A percentile compares a stretch with the other conserved stretches of the same genome.
phyloP scores from a whole-genome alignment of 1,140 invertebrate species.

The Ephestia elutella region DNA sequence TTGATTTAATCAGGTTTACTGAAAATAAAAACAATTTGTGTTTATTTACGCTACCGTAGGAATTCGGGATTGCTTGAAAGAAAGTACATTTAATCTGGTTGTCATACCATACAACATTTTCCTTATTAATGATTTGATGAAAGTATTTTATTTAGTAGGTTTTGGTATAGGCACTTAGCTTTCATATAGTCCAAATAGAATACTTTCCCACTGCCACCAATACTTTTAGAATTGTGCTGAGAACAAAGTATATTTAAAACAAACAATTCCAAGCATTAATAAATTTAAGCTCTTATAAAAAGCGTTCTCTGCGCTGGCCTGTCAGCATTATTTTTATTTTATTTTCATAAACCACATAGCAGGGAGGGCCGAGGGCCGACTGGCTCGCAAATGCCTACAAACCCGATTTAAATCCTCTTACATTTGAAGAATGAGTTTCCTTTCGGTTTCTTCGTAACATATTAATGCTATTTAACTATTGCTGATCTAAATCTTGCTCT shows the following conservation, averaged over 20 bases:
- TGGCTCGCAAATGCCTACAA: background rate
- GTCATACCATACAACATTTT: too few species aligned
- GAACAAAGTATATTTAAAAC: too few species aligned
- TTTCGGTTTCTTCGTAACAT: background rate
- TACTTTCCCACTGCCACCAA: too few species aligned
- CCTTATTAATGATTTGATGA: too few species aligned
- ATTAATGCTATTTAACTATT: slow-evolving; percentile 2
- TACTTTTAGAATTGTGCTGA: too few species aligned
- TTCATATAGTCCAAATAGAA: too few species aligned
- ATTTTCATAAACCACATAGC: background rate
- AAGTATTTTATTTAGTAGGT: too few species aligned
- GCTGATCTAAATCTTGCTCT: background rate
- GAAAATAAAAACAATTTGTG: background rate
- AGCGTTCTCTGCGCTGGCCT: background rate
- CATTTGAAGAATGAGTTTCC: background rate
- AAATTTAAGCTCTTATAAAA: background rate
- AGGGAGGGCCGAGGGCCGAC: background rate
- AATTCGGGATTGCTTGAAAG: too few species aligned
- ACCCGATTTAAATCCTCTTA: background rate
- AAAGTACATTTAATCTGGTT: too few species aligned
- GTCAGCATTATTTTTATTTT: background rate
- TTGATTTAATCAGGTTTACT: background rate
- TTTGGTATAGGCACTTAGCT: too few species aligned
- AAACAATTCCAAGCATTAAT: background rate
- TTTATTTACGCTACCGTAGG: too few species aligned